Conservation (phyloP, 2,888 invertebrate species). For the Aporophyla lueneburgensis region DNA sequence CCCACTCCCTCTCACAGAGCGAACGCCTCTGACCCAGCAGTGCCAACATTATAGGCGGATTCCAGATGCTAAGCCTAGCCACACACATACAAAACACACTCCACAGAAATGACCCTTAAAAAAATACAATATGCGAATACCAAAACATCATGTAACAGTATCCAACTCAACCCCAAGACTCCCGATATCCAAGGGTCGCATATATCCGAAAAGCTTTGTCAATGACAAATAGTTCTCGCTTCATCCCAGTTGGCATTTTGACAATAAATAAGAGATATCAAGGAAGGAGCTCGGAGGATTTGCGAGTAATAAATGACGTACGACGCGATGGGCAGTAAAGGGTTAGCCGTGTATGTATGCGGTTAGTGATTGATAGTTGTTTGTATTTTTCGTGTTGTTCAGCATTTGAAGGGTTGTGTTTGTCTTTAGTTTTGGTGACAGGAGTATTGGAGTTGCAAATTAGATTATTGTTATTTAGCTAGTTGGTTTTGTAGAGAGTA, state of each 20-base stretch:
- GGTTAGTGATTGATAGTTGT: conserved; percentile 79
- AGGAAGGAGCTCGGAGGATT: conserved; percentile 82
- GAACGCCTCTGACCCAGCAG: too few relatives aligned
- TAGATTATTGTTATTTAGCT: background rate
- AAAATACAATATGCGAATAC: conserved; percentile 49
- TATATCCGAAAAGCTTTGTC: conserved; percentile 85
- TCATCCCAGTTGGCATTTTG: conserved; percentile 86
- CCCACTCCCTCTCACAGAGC: too few relatives aligned
- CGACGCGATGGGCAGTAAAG: conserved; percentile 88
- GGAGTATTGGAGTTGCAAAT: conserved; percentile 3
- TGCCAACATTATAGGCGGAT: too few relatives aligned
- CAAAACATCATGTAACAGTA: conserved; percentile 44
- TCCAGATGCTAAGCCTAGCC: background rate
- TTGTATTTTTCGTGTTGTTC: conserved; percentile 62
- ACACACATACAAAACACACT: background rate
- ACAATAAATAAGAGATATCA: conserved; percentile 90
- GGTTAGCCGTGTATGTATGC: conserved; percentile 77
- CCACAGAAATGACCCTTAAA: conserved; percentile 27
- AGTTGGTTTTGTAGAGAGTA: background rate
- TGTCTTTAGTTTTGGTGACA: conserved; percentile 15
- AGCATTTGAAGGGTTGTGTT: conserved; percentile 38
- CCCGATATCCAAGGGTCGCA: conserved; percentile 69
- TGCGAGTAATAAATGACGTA: conserved; percentile 87
- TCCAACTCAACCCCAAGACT: conserved; percentile 40
- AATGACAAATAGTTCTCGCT: conserved; percentile 89